These are phyloP conservation scores for Drosophila paulistorum DNA, from an alignment of 1,140 invertebrate species.

Conservation along the genomic window DNA sequence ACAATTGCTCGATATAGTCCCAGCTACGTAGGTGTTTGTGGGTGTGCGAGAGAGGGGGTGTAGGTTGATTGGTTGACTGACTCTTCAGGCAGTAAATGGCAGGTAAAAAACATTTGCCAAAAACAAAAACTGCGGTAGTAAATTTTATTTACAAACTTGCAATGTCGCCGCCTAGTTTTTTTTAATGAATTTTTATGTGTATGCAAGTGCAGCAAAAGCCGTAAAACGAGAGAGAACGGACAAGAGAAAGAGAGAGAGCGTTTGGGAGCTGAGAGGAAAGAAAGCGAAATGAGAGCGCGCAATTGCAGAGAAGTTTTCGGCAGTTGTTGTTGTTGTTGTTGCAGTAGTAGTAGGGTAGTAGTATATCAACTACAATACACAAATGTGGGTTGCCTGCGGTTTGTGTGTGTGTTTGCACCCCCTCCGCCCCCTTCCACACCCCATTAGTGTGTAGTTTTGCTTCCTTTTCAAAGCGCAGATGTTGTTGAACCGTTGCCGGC, in stretches of 20 bases:
- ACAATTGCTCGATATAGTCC: constrained; percentile 55
- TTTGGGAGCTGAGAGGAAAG: constrained; percentile 1
- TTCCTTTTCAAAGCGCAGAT: constrained; percentile 48
- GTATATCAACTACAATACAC: constrained; percentile 72
- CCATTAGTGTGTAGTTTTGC: neutral
- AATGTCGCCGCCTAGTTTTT: constrained; percentile 42
- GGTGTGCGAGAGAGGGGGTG: constrained; percentile 31
- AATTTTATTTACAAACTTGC: constrained; percentile 74
- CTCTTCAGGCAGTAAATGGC: neutral
- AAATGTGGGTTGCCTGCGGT: constrained; percentile 69
- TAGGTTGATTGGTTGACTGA: neutral
- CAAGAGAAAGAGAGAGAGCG: constrained; percentile 56
- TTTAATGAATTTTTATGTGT: constrained; percentile 78
- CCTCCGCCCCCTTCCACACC: constrained; percentile 7
- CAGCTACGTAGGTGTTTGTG: constrained; percentile 53
- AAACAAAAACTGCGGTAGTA: constrained; percentile 68
- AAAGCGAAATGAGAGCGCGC: constrained; percentile 27
- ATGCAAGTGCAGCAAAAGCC: constrained; percentile 57
- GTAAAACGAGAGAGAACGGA: constrained; percentile 47
- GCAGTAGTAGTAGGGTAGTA: constrained; percentile 73
- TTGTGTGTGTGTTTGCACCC: constrained; percentile 27
- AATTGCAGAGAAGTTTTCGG: constrained; percentile 19
- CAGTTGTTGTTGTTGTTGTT: neutral
- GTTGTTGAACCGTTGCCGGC: constrained; percentile 73
- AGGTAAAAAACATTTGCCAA: constrained; percentile 39